Base-by-base conservation (phyloP, 2,888 invertebrate genomes). In the Bimastos eiseni region DNA sequence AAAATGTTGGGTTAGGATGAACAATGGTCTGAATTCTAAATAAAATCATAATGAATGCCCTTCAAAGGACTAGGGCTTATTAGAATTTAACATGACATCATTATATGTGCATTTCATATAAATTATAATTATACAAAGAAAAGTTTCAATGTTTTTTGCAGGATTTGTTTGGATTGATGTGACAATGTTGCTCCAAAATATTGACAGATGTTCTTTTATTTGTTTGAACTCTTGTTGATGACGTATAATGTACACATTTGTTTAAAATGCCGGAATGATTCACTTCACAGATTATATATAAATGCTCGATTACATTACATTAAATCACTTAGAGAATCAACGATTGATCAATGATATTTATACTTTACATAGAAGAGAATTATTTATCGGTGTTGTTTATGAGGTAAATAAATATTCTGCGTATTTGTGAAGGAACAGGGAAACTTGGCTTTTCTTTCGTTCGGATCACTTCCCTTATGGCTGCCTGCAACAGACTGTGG, bases 391-490 rank as follows among this genome's bases (percentile, higher is more conserved):
- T 24, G 21, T 3, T 24, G n/a, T 49, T 49, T 49, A 49, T 49
- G n/a, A n/a, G 70, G 11, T 1, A n/a, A 70, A 70, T 70, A 70
- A 30, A 70, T 30, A 8, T n/a, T 70, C n/a, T 70, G n/a, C 70
- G n/a, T 41, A 38, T 89, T 33, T 89, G 6, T 89, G 89, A 94
- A 97, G 99, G 99, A 89, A 98, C 99, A 0, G 99, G 98, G 92
- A 99, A 99, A 96, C 96, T 99, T 91, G 99, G 99, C 89, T 99
- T 99, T 95, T 98, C 99, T 0, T 97, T 99, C 94, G 97, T 98
- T 24, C 96, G 98, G 92, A 99, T 99, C 93, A 99, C 99, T 0
- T 98, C 99, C 8, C 96, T 99, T 92, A 96, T 98, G 93, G 98
- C 99, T 92, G 98, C 98, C 91, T 98, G 98, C 90, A 97, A 98